A percentile compares a stretch with the other conserved stretches of the same genome.
phyloP scores from a whole-genome alignment of 2,888 invertebrate genomes.

The Willowsia nigromaculata region DNA sequence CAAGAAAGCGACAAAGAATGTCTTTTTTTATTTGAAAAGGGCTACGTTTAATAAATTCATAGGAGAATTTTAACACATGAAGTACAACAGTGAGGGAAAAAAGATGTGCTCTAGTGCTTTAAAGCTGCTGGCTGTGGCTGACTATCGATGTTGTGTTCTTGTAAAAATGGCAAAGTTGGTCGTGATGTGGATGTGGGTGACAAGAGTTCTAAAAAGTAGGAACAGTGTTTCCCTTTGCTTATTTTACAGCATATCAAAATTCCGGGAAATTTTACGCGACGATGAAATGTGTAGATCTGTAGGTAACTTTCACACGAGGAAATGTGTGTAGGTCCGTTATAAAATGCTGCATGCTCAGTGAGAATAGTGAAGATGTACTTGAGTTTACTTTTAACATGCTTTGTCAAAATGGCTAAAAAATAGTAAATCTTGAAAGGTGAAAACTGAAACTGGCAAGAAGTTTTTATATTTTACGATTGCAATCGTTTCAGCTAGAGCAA shows the following conservation, averaged over 20 bases:
- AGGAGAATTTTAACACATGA: constrained; percentile 14
- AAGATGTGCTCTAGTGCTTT: background rate
- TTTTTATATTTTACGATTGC: constrained; percentile 22
- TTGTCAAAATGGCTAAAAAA: background rate
- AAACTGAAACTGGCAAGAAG: background rate
- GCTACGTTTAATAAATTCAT: constrained; percentile 66
- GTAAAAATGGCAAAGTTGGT: constrained; percentile 22
- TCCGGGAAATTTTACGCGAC: background rate
- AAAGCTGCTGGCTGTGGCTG: background rate
- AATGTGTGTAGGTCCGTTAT: background rate
- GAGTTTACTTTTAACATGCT: background rate
- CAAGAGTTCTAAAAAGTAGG: background rate
- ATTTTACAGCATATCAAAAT: background rate
- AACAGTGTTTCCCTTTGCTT: background rate
- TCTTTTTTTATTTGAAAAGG: constrained; percentile 59
- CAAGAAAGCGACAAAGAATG: constrained; percentile 45
- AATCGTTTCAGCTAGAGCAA: constrained; percentile 74
- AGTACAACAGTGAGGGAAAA: background rate
- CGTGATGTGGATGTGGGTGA: constrained; percentile 42
- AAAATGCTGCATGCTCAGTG: background rate
- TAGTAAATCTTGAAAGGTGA: background rate
- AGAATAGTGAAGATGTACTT: background rate
- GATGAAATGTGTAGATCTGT: no score
- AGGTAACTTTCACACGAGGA: background rate
- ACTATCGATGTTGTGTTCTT: background rate